Base-by-base conservation (phyloP, 1,140 invertebrate species). In the Wiebesia pumilae region DNA sequence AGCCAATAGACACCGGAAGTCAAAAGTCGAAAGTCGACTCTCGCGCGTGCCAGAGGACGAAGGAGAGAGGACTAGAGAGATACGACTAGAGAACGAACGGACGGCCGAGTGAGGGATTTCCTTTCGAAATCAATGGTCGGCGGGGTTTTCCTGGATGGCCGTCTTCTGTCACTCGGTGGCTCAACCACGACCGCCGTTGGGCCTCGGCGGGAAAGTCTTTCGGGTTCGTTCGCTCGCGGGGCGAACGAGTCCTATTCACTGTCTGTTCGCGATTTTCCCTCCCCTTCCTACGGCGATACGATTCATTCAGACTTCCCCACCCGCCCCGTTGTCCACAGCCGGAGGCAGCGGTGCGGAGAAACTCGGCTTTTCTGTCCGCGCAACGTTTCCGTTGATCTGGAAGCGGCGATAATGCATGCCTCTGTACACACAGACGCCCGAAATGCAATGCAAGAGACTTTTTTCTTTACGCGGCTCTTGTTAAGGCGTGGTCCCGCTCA, bases 61-160 rank as follows among this genome's bases (percentile, higher is more conserved):
- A 35, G 47, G 79, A 81, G 79, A 81, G 24, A 82, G 79, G 27
- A 9, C 12, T 47, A 54, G 47, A 51, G 51, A 62, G 51, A 33
- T 7, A 38, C 0, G 33, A 24, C 3, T 9, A 1, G n/a, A n/a
- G 16, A 12, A 24, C 0, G 58, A n/a, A 69, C 21, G 80, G 38
- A 30, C 80, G 9, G 3, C 54, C 78, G 54, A 35, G 58, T 4
- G 27, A 73, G 77, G 73, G 85, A 87, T 83, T 87, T 87, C 85
- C 85, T 83, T 83, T 87, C 62, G 81, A 87, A 86, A 83, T 87
- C 71, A 86, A 86, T 86, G 80, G 51, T 30, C 6, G 21, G 19
- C 69, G 35, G 69, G 58, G 83, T 67, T 78, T 84, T 84, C 67
- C 73, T 54, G 67, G 83, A 84, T 75, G 77, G 75, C 75, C 62